Evolutionary conservation across 92 coral and sea anemone species (phyloP).

Genomic region (Epizoanthus illoricatus): DNA sequence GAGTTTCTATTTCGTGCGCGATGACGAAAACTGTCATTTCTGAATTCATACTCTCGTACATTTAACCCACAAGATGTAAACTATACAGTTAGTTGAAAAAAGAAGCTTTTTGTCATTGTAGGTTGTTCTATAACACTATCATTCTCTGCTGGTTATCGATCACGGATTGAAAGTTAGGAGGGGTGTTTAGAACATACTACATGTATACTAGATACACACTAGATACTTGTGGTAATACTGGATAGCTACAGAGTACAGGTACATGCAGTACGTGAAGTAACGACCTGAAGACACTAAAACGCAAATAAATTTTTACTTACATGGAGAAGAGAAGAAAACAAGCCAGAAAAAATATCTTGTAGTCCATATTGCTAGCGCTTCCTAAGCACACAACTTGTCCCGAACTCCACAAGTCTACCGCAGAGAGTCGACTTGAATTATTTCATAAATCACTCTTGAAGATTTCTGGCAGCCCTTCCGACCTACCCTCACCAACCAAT

Average conservation of each 20-base stretch:
- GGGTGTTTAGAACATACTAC: not conserved
- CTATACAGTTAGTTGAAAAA: not conserved
- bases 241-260: not conserved
- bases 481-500: constrained; percentile 22
- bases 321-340: constrained; percentile 12
- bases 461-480: constrained; percentile 28
- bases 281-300: not conserved
- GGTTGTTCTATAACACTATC: not conserved
- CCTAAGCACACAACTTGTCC: constrained; percentile 22
- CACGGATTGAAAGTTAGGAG: not conserved
- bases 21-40: constrained; percentile 40
- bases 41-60: constrained; percentile 24
- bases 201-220: not conserved
- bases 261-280: not conserved
- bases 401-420: constrained; percentile 35
- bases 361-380: constrained; percentile 15
- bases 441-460: constrained; percentile 37
- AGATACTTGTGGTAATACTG: no score
- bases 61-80: constrained; percentile 8
- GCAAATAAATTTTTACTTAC: constrained; percentile 10
- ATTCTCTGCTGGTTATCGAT: not conserved
- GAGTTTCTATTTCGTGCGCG: constrained; percentile 26
- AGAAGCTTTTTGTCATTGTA: not conserved
- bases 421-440: constrained; percentile 32
- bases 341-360: constrained; percentile 1